Percentiles rank a stretch among this genome's conserved stretches.
These are phyloP conservation scores for Margaritifera margaritifera DNA, from an alignment of 2,888 invertebrate genomes.

Conservation along the genomic window DNA sequence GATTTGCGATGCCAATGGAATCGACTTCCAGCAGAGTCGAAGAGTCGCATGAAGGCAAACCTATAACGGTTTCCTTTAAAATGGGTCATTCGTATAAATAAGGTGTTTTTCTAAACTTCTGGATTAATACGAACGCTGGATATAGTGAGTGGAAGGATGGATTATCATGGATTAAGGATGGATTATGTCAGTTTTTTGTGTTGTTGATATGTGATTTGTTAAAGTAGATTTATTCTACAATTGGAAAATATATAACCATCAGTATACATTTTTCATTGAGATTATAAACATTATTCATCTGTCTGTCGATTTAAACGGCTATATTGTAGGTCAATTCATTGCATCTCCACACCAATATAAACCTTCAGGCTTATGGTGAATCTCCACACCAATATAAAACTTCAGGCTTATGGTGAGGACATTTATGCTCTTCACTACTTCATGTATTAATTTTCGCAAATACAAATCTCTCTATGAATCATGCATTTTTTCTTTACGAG, in stretches of 20 bases:
- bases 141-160: not conserved
- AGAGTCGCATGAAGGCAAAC: slow-evolving; percentile 46
- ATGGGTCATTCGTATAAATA: slow-evolving; percentile 58
- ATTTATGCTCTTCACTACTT: too few relatives aligned
- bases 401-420: too few relatives aligned
- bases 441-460: too few relatives aligned
- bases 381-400: too few relatives aligned
- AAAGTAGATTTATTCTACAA: not conserved
- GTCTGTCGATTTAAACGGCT: too few relatives aligned
- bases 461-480: too few relatives aligned
- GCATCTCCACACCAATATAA: too few relatives aligned
- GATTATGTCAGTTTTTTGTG: not conserved
- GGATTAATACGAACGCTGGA: not conserved
- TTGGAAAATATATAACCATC: not conserved
- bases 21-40: slow-evolving; percentile 52
- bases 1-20: slow-evolving; percentile 71
- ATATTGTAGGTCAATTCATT: too few relatives aligned
- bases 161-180: not conserved
- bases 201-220: slow-evolving; percentile 4
- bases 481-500: too few relatives aligned
- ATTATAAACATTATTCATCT: too few relatives aligned
- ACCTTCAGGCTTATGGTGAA: too few relatives aligned
- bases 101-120: slow-evolving; percentile 5
- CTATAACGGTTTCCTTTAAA: slow-evolving; percentile 67
- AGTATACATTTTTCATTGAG: not conserved